These are phyloP conservation scores for Formica aserva DNA, from an alignment of 2,888 invertebrate species.

Conservation along the genomic window DNA sequence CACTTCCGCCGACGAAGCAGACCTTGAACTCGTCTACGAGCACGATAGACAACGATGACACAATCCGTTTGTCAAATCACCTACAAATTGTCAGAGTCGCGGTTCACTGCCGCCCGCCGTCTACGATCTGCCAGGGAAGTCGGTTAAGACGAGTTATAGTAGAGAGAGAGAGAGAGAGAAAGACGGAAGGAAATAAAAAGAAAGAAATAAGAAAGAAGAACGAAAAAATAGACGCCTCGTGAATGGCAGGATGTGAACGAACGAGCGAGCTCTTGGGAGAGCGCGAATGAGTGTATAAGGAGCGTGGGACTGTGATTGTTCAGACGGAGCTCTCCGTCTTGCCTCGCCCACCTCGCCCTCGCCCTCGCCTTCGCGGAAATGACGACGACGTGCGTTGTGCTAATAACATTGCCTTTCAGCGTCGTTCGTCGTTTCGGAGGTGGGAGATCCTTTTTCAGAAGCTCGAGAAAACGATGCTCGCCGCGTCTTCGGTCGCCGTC, in stretches of 20 bases:
- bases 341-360: conserved; percentile 33
- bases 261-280: conserved; percentile 62
- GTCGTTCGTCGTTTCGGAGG: conserved; percentile 5
- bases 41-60: conserved; percentile 22
- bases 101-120: conserved; percentile 46
- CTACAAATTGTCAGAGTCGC: conserved; percentile 47
- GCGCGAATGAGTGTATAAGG: conserved; percentile 73
- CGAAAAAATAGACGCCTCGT: conserved; percentile 72
- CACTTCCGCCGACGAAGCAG: conserved; percentile 19
- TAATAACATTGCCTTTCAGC: conserved; percentile 50
- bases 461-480: conserved; percentile 7
- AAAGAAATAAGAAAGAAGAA: conserved; percentile 74
- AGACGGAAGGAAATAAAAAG: conserved; percentile 44
- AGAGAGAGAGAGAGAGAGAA: not conserved
- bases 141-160: conserved; percentile 21
- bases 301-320: conserved; percentile 81
- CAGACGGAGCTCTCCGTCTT: conserved; percentile 66
- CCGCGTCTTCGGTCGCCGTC: conserved; percentile 29
- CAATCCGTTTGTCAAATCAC: conserved; percentile 39
- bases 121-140: conserved; percentile 21
- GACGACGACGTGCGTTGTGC: conserved; percentile 59
- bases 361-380: conserved; percentile 59
- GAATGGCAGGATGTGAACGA: conserved; percentile 85
- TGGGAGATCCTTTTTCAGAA: conserved; percentile 34
- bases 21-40: conserved; percentile 27